These are phyloP conservation scores for Achatina immaculata DNA, from an alignment of 1,140 invertebrate genomes.

Conservation along the genomic window DNA sequence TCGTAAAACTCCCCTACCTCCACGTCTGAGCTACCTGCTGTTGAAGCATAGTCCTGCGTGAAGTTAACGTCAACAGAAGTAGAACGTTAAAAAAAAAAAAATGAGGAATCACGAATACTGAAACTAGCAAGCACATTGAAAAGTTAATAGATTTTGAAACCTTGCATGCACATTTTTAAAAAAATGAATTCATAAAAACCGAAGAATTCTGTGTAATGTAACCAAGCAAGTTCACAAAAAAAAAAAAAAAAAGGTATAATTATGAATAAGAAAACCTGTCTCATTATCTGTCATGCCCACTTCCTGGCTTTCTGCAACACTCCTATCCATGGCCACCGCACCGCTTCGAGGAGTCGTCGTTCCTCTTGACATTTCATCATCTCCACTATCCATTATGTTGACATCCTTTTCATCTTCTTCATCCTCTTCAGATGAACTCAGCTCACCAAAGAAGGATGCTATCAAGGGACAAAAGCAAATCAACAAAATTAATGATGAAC, in stretches of 20 bases:
- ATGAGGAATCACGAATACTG: too few species aligned
- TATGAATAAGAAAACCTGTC: background rate
- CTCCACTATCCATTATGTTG: slow-evolving; percentile 66
- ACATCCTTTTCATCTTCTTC: slow-evolving; percentile 67
- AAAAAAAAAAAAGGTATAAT: background rate
- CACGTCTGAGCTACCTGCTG: too few species aligned
- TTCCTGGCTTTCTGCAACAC: background rate
- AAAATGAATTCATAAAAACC: too few species aligned
- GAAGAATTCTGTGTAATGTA: too few species aligned
- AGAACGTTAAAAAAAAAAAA: too few species aligned
- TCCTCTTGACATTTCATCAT: slow-evolving; percentile 59
- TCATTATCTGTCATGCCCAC: slow-evolving; percentile 14
- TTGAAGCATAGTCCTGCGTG: too few species aligned
- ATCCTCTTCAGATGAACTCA: slow-evolving; percentile 66
- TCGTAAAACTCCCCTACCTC: too few species aligned
- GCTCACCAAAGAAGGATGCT: slow-evolving; percentile 61
- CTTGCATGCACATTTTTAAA: too few species aligned
- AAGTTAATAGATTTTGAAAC: too few species aligned
- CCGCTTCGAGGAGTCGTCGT: slow-evolving; percentile 42
- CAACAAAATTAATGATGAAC: background rate
- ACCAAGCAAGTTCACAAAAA: background rate
- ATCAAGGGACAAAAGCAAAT: slow-evolving; percentile 3
- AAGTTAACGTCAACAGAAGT: too few species aligned
- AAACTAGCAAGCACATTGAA: too few species aligned
- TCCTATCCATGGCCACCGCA: background rate